phyloP scores from a whole-genome alignment of 1,140 invertebrate species.

The Pseudomyrmex flavicornis region DNA sequence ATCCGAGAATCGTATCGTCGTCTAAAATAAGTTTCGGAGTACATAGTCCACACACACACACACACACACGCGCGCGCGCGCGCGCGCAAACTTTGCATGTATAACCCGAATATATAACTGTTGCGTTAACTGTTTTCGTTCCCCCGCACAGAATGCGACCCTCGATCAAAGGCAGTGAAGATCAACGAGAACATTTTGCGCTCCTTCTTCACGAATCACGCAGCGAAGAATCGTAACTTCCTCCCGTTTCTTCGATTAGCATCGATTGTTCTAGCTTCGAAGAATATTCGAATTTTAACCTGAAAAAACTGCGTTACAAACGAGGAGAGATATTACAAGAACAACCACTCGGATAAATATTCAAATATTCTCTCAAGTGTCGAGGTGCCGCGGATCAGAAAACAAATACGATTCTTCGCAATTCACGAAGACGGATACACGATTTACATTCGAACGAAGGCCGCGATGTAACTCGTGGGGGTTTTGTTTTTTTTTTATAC shows the following conservation, averaged over 20 bases:
- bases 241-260: no score
- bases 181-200: conserved; percentile 71
- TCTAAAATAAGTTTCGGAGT: neutral
- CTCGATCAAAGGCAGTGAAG: conserved; percentile 79
- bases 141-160: conserved; percentile 54
- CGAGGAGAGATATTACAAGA: neutral
- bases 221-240: neutral
- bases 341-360: neutral
- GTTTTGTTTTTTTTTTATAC: no score
- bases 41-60: neutral
- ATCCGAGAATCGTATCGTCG: neutral
- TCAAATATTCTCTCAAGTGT: neutral
- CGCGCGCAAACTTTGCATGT: no score
- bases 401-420: neutral
- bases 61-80: no score
- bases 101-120: neutral
- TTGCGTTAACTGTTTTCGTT: conserved; percentile 5
- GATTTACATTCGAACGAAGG: conserved; percentile 75
- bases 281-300: neutral
- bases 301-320: neutral
- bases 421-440: conserved; percentile 4
- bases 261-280: neutral
- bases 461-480: conserved; percentile 38
- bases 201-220: neutral
- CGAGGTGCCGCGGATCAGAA: no score